Evolutionary conservation across 2,113 vertebrate genomes (phyloP).

Genomic region (Pelecanus crispus): DNA sequence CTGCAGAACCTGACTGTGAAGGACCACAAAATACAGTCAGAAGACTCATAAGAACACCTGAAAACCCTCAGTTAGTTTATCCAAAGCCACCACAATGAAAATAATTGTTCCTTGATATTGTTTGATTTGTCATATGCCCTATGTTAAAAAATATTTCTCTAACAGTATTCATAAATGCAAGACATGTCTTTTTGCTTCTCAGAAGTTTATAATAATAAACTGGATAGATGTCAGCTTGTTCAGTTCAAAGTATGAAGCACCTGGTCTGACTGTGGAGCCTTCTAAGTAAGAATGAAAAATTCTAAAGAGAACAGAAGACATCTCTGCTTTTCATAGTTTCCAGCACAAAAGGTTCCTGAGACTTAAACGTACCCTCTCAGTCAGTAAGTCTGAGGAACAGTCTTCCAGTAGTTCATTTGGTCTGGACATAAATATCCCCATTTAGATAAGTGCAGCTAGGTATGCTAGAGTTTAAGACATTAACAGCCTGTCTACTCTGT

Average conservation of each 20-base stretch:
- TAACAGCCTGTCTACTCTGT: neutral
- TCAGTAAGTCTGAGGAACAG: neutral
- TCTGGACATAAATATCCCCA: neutral
- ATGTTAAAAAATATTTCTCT: neutral
- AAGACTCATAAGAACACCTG: neutral
- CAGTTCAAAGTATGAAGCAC: neutral
- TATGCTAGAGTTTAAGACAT: neutral
- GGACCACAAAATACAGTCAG: neutral
- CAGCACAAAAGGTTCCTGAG: neutral
- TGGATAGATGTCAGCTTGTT: neutral
- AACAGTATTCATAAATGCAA: neutral
- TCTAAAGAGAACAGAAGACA: neutral
- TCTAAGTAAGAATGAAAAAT: neutral
- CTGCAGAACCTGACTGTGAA: neutral
- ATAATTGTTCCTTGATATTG: neutral
- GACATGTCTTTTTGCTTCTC: neutral
- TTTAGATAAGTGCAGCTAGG: neutral
- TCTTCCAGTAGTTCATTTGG: neutral
- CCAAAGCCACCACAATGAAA: neutral
- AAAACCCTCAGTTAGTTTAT: neutral
- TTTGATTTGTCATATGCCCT: neutral
- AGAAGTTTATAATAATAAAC: neutral
- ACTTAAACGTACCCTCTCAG: neutral
- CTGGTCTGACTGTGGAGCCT: neutral
- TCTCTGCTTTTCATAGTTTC: neutral